These are phyloP conservation scores for Oreohelix idahoensis DNA, from an alignment of 1,140 invertebrate genomes.

Conservation along the genomic window DNA sequence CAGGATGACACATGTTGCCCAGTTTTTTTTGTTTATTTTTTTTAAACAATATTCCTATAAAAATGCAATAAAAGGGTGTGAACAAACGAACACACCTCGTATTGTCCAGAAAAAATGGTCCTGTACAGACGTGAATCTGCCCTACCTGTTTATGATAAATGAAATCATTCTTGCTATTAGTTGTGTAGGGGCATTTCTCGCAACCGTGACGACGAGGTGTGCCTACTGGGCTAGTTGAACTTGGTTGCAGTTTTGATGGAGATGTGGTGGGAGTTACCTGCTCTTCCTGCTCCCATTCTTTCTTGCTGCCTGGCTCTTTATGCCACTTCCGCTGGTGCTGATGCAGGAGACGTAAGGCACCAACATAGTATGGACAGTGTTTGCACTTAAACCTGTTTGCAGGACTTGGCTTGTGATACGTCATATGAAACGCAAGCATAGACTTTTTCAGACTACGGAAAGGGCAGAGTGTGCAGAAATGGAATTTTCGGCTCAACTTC, in stretches of 20 bases:
- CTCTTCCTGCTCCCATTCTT: slow-evolving; percentile 33
- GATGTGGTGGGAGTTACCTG: slow-evolving; percentile 46
- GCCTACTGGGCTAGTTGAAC: not conserved
- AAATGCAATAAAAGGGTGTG: too few relatives aligned
- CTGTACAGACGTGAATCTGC: too few relatives aligned
- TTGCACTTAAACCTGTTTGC: slow-evolving; percentile 83
- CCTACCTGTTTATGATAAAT: slow-evolving; percentile 82
- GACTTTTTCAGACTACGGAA: slow-evolving; percentile 80
- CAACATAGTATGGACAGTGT: slow-evolving; percentile 85
- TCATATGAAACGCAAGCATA: slow-evolving; percentile 80
- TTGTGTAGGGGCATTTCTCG: slow-evolving; percentile 69
- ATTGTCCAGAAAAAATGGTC: too few relatives aligned
- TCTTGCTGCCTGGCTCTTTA: slow-evolving; percentile 43
- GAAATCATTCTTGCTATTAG: slow-evolving; percentile 86
- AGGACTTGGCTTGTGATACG: slow-evolving; percentile 81
- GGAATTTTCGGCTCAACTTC: slow-evolving; percentile 49
- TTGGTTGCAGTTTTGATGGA: slow-evolving; percentile 31
- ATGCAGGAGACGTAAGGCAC: slow-evolving; percentile 71
- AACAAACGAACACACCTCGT: too few relatives aligned
- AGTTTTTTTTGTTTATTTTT: too few relatives aligned
- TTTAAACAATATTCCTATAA: too few relatives aligned
- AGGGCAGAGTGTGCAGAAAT: slow-evolving; percentile 83
- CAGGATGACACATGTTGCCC: too few relatives aligned
- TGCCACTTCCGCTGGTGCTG: slow-evolving; percentile 72
- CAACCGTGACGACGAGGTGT: slow-evolving; percentile 64